Percentiles rank a stretch among this genome's conserved stretches.
Conservation (phyloP, 2,888 invertebrate genomes). For the Watsonalla binaria region DNA sequence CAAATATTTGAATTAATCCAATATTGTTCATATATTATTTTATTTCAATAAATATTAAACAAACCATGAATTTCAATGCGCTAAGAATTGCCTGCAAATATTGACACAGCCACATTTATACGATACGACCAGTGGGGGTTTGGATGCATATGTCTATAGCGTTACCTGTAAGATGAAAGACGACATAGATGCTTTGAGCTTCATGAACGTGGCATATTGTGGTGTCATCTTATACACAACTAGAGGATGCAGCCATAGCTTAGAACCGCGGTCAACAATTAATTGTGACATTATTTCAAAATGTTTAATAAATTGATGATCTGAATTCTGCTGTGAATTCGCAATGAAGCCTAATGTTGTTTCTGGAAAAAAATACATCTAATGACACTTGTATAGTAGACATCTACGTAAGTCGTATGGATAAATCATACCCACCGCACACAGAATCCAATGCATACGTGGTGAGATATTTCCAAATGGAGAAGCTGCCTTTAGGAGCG, state of each 20-base stretch:
- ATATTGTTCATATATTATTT: too few species aligned
- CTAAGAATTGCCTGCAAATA: too few species aligned
- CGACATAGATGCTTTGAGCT: slow-evolving; percentile 1
- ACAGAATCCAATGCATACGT: slow-evolving; percentile 43
- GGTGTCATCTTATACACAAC: slow-evolving; percentile 19
- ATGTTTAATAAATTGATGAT: slow-evolving; percentile 20
- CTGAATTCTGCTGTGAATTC: slow-evolving; percentile 12
- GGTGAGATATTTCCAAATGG: slow-evolving; percentile 40
- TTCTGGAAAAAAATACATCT: slow-evolving; percentile 10
- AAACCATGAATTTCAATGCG: too few species aligned
- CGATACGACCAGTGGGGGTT: too few species aligned
- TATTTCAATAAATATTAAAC: too few species aligned
- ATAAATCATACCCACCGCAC: slow-evolving; percentile 27
- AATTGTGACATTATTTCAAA: slow-evolving; percentile 15
- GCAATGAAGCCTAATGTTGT: slow-evolving; percentile 20
- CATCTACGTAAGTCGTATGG: too few species aligned
- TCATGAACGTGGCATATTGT: slow-evolving; percentile 6
- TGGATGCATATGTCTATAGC: too few species aligned
- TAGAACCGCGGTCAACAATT: slow-evolving; percentile 14
- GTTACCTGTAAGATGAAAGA: background rate
- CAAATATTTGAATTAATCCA: too few species aligned
- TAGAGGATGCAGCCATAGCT: slow-evolving; percentile 30
- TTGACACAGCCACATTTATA: too few species aligned
- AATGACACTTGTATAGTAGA: background rate
- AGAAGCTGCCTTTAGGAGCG: slow-evolving; percentile 26